A percentile compares a stretch with the other conserved stretches of the same genome.
Evolutionary conservation across 2,888 invertebrate species (phyloP).

Genomic region (Pocota personata): DNA sequence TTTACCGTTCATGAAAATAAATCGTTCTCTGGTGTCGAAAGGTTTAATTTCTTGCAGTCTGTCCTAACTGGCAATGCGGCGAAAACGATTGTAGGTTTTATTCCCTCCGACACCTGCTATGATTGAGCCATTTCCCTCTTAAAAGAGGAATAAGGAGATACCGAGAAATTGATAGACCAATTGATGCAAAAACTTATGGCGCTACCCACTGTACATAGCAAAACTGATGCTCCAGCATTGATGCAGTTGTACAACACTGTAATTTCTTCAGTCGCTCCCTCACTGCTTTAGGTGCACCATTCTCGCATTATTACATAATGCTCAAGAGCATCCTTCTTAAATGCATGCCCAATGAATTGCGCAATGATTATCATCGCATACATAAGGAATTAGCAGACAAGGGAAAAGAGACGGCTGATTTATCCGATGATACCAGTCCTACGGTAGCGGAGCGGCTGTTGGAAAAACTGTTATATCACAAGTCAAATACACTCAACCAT

Average conservation of each 20-base stretch:
- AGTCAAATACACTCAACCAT: not conserved
- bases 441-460: not conserved
- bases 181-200: constrained; percentile 32
- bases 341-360: constrained; percentile 8
- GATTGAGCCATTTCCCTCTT: constrained; percentile 34
- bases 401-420: not conserved
- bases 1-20: constrained; percentile 26
- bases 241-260: constrained; percentile 3
- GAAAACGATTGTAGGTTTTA: no score
- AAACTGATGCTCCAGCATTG: not conserved
- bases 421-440: constrained; percentile 12
- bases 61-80: constrained; percentile 32
- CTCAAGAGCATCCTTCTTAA: not conserved
- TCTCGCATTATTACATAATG: no score
- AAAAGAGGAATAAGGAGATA: constrained; percentile 34
- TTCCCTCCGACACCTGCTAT: constrained; percentile 22
- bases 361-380: not conserved
- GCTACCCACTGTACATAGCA: not conserved
- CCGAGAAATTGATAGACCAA: constrained; percentile 17
- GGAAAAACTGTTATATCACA: not conserved
- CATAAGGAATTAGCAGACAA: not conserved
- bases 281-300: constrained; percentile 17
- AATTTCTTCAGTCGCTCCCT: constrained; percentile 17
- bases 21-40: constrained; percentile 12
- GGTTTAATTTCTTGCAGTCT: constrained; percentile 38